These are phyloP conservation scores for Cataglyphis cursor DNA, from an alignment of 2,888 invertebrate species.

Conservation along the genomic window DNA sequence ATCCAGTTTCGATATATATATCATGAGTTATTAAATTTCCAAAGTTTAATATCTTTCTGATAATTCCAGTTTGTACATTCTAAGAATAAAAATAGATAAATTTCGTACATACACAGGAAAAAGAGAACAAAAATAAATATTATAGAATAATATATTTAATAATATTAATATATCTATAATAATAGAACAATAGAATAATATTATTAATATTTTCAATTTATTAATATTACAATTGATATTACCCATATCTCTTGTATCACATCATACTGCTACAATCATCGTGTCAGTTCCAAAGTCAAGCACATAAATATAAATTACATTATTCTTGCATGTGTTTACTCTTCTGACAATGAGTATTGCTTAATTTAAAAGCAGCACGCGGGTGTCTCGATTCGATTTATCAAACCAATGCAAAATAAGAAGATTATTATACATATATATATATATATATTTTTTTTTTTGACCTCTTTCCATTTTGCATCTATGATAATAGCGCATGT, in stretches of 20 bases:
- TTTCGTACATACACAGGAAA: neutral
- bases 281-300: neutral
- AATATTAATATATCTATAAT: no score
- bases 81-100: neutral
- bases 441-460: constrained; percentile 1
- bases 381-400: neutral
- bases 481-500: neutral
- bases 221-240: neutral
- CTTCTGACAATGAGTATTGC: neutral
- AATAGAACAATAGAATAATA: no score
- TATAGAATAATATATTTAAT: neutral
- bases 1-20: neutral
- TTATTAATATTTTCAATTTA: neutral
- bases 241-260: neutral
- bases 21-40: neutral
- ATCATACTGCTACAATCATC: neutral
- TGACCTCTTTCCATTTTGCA: neutral
- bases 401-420: neutral
- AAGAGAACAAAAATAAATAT: neutral
- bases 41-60: neutral
- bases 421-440: neutral
- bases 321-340: neutral
- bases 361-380: constrained; percentile 18
- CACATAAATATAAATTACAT: neutral
- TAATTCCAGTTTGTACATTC: neutral